These are phyloP conservation scores for Xiphorhynchus elegans DNA, from an alignment of 2,113 vertebrate species.

Conservation along the genomic window DNA sequence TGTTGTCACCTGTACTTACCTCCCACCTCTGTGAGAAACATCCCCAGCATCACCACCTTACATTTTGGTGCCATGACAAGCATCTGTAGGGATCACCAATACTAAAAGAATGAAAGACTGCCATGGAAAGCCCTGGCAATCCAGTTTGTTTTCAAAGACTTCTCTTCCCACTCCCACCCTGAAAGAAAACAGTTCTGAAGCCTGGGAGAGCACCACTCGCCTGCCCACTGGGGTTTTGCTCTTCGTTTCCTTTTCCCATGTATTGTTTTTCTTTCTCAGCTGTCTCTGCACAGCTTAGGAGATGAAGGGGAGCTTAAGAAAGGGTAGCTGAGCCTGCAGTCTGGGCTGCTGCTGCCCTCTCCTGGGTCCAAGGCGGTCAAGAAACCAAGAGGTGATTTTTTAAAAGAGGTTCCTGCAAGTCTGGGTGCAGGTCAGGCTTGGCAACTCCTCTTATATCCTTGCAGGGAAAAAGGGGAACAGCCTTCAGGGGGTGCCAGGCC, in stretches of 20 bases:
- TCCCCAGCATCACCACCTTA: neutral
- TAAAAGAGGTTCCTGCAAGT: neutral
- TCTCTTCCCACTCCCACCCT: neutral
- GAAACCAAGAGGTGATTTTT: neutral
- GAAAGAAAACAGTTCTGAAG: neutral
- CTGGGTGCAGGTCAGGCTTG: neutral
- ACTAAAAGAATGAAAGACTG: neutral
- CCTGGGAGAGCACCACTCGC: neutral
- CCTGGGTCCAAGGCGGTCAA: conserved; percentile 30
- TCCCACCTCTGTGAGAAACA: accelerated
- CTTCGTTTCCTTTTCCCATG: neutral
- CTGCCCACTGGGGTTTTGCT: neutral
- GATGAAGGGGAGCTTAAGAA: neutral
- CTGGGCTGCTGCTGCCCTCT: conserved; percentile 63
- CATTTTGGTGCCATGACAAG: neutral
- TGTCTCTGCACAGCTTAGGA: neutral
- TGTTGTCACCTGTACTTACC: neutral
- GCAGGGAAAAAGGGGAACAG: accelerated
- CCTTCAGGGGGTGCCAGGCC: neutral
- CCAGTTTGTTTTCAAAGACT: neutral
- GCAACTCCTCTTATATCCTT: neutral
- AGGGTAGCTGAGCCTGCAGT: neutral
- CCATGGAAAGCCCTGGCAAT: neutral
- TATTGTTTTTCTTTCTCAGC: neutral
- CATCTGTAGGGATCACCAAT: accelerated